Conservation (phyloP, 2,888 invertebrate genomes). For the Zele albiditarsus region DNA sequence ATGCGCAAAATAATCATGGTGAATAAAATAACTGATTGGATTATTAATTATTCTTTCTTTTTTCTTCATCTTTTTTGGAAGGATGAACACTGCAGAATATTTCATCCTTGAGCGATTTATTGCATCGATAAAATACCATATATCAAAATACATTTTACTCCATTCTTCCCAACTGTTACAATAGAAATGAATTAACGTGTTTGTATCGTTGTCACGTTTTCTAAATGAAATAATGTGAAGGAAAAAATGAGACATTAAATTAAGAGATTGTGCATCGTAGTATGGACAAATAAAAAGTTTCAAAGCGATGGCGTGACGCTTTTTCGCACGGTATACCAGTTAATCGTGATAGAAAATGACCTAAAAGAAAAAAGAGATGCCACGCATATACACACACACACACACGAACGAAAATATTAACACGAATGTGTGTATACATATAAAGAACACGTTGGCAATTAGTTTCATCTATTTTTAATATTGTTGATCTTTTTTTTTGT, state of each 20-base stretch:
- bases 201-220: background rate
- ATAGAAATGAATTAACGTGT: no score
- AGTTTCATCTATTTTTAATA: conserved; percentile 1
- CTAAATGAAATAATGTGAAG: background rate
- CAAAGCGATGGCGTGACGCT: background rate
- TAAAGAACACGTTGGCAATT: conserved; percentile 1
- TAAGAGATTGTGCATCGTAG: background rate
- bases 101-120: no score
- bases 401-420: background rate
- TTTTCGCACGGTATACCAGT: background rate
- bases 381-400: background rate
- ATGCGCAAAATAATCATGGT: no score
- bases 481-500: background rate
- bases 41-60: no score
- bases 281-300: background rate
- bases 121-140: background rate
- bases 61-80: no score
- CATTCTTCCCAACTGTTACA: background rate
- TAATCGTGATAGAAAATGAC: background rate
- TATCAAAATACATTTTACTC: background rate
- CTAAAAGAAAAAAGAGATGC: no score
- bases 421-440: background rate
- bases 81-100: no score
- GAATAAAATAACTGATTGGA: no score
- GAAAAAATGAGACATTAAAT: background rate